Percentiles rank a stretch among this genome's conserved stretches.
These are phyloP conservation scores for Protaetia brevitarsis DNA, from an alignment of 1,140 invertebrate genomes.

Conservation along the genomic window DNA sequence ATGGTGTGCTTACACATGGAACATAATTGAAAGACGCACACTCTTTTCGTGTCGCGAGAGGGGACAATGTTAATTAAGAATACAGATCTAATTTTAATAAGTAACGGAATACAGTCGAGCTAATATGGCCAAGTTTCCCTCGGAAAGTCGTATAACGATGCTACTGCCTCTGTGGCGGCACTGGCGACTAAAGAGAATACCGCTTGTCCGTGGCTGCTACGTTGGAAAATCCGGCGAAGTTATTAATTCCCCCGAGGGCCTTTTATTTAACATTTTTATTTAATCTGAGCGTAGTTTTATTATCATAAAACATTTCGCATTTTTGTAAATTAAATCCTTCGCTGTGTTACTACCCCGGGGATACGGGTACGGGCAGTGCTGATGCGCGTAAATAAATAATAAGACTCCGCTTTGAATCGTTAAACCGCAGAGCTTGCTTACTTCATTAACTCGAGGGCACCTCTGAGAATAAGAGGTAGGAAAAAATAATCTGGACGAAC, in stretches of 20 bases:
- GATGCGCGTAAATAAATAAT: conserved; percentile 41
- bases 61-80: too few relatives aligned
- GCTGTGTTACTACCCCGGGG: conserved; percentile 24
- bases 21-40: too few relatives aligned
- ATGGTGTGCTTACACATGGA: too few relatives aligned
- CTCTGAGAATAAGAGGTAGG: conserved; percentile 38
- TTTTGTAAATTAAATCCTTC: conserved; percentile 47
- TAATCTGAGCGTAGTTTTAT: conserved; percentile 46
- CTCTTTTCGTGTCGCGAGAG: too few relatives aligned
- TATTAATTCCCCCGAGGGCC: conserved; percentile 43
- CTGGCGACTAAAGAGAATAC: too few relatives aligned
- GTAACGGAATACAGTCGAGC: background rate
- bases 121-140: background rate
- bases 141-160: background rate
- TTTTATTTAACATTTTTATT: conserved; percentile 48
- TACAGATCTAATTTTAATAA: too few relatives aligned
- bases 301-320: conserved; percentile 46
- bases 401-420: conserved; percentile 27
- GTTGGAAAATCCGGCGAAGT: conserved; percentile 30
- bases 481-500: conserved; percentile 46
- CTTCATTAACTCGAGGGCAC: conserved; percentile 44
- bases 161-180: too few relatives aligned
- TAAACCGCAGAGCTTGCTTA: conserved; percentile 33
- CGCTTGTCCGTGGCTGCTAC: background rate
- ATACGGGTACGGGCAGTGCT: conserved; percentile 31